Evolutionary conservation across 1,140 invertebrate genomes (phyloP), one percentile per base, ranked within the genome.

Genomic region (Leptinotarsa texana): DNA sequence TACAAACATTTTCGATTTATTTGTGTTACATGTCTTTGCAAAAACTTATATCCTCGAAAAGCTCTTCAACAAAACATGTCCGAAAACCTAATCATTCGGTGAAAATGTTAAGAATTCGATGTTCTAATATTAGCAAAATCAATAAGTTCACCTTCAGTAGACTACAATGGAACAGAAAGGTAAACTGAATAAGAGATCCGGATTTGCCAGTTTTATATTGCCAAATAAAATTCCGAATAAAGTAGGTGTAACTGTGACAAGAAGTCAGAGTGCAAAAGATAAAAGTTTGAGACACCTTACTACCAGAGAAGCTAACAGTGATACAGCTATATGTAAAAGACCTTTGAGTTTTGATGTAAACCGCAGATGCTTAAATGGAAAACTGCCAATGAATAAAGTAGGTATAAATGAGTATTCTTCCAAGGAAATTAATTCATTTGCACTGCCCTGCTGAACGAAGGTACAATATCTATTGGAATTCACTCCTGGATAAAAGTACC

Each of bases 181-280:
- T 21, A 75, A 69, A 72, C 71, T 62, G 51, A 17, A 57, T 48
- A 77, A 71, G 66, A 73, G 75, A 47, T 73, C 74, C 71, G 77
- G 76, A 6, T 76, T 80, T 69, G 75, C 80, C 49, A 83, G 81
- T 73, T 82, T 82, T 57, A 73, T 85, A 27, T 74, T 85, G 73
- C 84, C 84, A 49, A 80, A 77, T 71, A 85, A 81, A 65, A 77
- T 80, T 61, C 82, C 83, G 4, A 85, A 85, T 78, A 84, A 83
- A 68, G 83, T 85, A 49, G 84, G 84, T 63, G 80, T 84, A 71
- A 74, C 79, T 21, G 77, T 83, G 73, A 82, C 77, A 49, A 77
- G 82, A 15, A 82, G 75, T 69, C 82, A 82, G 70, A 84, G 83
- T 75, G 82, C 82, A 5, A 81, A 79, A 51, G 79, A 81, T 24